These are phyloP conservation scores for Dione juno DNA, from an alignment of 2,888 invertebrate species.

Conservation along the genomic window DNA sequence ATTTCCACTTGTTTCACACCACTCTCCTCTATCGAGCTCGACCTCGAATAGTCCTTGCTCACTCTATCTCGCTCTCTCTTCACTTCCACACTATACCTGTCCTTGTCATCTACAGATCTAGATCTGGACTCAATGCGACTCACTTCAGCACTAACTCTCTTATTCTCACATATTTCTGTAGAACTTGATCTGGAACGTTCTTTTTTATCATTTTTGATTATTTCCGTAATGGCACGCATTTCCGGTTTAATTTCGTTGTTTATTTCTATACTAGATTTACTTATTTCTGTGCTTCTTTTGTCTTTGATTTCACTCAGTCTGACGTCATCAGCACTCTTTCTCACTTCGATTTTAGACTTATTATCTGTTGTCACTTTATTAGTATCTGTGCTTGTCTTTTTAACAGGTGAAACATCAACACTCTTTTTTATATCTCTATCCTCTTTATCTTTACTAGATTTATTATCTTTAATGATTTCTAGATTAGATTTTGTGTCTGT, in stretches of 20 bases:
- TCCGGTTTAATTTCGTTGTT: conserved; percentile 40
- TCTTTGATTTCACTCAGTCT: conserved; percentile 38
- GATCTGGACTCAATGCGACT: conserved; percentile 51
- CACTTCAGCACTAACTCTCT: conserved; percentile 49
- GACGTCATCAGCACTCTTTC: conserved; percentile 46
- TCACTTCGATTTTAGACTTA: conserved; percentile 41
- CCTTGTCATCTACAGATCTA: conserved; percentile 51
- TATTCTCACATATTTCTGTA: conserved; percentile 42
- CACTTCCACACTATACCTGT: conserved; percentile 48
- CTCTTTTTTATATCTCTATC: conserved; percentile 28
- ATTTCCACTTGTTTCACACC: conserved; percentile 64
- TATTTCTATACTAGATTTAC: conserved; percentile 46
- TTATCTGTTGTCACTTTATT: conserved; percentile 26
- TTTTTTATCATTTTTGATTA: conserved; percentile 42
- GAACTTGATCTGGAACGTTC: conserved; percentile 43
- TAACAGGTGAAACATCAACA: conserved; percentile 24
- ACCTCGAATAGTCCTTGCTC: conserved; percentile 61
- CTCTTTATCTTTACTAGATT: background rate
- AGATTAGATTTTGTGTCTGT: conserved; percentile 33
- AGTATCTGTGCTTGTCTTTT: conserved; percentile 9
- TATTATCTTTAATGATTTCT: conserved; percentile 28
- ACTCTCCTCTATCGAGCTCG: conserved; percentile 62
- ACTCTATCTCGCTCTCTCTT: conserved; percentile 42
- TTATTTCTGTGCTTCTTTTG: conserved; percentile 36
- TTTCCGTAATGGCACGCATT: conserved; percentile 36